Percentiles rank a stretch among this genome's conserved stretches.
These are phyloP conservation scores for Cerceris ruficornis DNA, from an alignment of 2,888 invertebrate genomes.

Conservation along the genomic window DNA sequence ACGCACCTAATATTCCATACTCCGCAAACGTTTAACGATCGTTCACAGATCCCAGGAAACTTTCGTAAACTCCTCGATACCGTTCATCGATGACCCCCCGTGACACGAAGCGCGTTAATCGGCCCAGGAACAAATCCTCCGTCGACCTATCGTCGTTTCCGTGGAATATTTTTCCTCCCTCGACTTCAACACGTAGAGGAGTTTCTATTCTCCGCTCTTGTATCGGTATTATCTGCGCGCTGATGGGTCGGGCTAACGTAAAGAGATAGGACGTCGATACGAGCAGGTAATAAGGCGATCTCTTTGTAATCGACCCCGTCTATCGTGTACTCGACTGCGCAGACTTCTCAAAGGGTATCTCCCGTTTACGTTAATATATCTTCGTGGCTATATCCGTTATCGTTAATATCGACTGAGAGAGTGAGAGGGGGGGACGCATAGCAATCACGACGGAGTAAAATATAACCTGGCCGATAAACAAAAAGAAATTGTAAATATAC, in stretches of 20 bases:
- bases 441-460: constrained; percentile 34
- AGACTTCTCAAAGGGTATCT: constrained; percentile 58
- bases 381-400: constrained; percentile 38
- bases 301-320: constrained; percentile 56
- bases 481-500: not conserved
- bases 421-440: not conserved
- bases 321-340: constrained; percentile 50
- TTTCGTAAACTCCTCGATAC: too few species aligned
- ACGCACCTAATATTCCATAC: too few species aligned
- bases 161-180: constrained; percentile 30
- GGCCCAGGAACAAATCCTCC: constrained; percentile 18
- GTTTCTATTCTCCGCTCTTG: constrained; percentile 39
- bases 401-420: constrained; percentile 22
- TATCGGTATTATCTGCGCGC: constrained; percentile 45
- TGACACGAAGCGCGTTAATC: constrained; percentile 15
- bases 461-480: constrained; percentile 28
- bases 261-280: constrained; percentile 62
- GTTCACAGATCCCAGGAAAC: too few species aligned
- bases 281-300: constrained; percentile 61
- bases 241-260: constrained; percentile 43
- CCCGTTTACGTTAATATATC: constrained; percentile 50
- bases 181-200: constrained; percentile 2
- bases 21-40: too few species aligned
- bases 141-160: constrained; percentile 16
- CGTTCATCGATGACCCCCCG: too few species aligned